Base-by-base conservation (phyloP, 2,888 invertebrate species). In the Drosophila lutescens region DNA sequence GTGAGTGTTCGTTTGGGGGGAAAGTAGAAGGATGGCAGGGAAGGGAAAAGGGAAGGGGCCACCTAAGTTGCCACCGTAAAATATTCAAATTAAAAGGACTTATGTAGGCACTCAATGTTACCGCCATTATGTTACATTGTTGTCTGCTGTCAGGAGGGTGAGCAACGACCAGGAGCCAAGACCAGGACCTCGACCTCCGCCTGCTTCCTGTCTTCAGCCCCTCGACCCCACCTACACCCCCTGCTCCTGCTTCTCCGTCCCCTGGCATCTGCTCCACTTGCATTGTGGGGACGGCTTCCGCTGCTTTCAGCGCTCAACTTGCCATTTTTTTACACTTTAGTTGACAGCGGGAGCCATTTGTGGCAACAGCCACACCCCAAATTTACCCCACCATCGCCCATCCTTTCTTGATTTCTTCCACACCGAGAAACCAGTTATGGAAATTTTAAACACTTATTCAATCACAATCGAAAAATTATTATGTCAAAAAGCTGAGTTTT, bases 81-180 rank as follows among this genome's bases (percentile, higher is more conserved):
- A 89, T 90, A 90, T 89, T 89, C 86, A 89, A 89, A 89, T 89
- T 89, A 86, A 88, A 89, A 84, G 80, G 88, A 90, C 88, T 90
- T 90, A 80, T 86, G 89, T 89, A 85, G 90, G 80, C 90, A 90
- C 89, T 89, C 89, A 86, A 83, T 89, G 78, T 81, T 79, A 78
- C 77, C 83, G 77, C 79, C 81, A 80, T 84, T 88, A 82, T 80
- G 80, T 76, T 77, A 86, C 86, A 86, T 80, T 88, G 85, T 83
- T 83, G 78, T 79, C 72, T 74, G 66, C 50, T 51, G 49, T 60
- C 59, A 75, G 51, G 41, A 53, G 49, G 49, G 61, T 61, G 62
- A 63, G 62, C 61, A 63, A 63, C 62, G 62, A 63, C 62, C 62
- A 59, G 40, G 61, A 62, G 59, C 49, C 50, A 55, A 58, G 60